Evolutionary conservation across 2,113 vertebrate species (phyloP), one percentile per base, ranked within the genome.

Genomic region (Pteruthius melanotis): DNA sequence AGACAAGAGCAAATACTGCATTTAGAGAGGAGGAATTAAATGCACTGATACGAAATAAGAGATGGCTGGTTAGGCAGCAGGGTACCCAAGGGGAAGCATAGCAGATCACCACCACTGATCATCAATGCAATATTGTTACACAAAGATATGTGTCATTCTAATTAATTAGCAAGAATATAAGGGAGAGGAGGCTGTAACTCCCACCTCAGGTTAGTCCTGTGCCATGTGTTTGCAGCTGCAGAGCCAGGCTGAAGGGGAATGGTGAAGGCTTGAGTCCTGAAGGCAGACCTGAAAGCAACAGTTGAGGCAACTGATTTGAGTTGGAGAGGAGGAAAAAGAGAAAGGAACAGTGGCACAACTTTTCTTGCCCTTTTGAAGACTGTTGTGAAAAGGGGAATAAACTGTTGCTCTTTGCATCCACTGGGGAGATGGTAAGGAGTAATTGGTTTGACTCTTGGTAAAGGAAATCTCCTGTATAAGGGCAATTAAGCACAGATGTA

Each of bases 1-100:
- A 77, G 80, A 70, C 33, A 81, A 63, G 68, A 77, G 44, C 52
- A 94, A 94, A 71, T 75, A 39, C 30, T 54, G 2, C 35, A 33
- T 92, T 93, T 87, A 87, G 52, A 83, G 87, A 70, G 30, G 28
- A 33, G 11, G 89, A 87, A 83, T 83, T 74, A 92, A 92, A 64
- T 75, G 76, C 47, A 45, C 42, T 63, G 56, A 44, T 87, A 63
- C 0, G 0, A 87, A 92, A 18, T 11, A 53, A 37, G 23, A 49
- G 40, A 59, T 90, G 60, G 42, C 20, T 74, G 50, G 35, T 70
- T 77, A 59, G 59, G 33, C 79, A 83, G 69, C 39, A n/a, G 19
- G 16, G 15, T 86, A 50, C 68, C 17, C 17, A 39, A 63, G 56
- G 35, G 28, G 13, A 12, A 54, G 24, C 35, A 22, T 35, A 80